These are phyloP conservation scores for Pedionomus torquatus DNA, from an alignment of 2,113 vertebrate genomes.

Conservation along the genomic window DNA sequence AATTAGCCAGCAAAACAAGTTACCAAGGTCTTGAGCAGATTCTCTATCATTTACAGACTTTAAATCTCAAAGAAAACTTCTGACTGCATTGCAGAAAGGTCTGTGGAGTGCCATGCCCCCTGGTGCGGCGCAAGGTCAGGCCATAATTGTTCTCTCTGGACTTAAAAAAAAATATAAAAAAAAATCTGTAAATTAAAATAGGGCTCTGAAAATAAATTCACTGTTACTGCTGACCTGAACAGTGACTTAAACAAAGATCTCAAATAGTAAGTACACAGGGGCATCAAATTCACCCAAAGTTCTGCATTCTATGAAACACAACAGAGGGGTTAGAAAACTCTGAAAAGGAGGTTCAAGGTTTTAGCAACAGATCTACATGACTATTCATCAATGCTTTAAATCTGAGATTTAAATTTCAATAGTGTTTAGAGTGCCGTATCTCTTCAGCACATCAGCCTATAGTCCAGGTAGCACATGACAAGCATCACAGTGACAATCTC, in stretches of 20 bases:
- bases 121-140: neutral
- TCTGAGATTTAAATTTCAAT: neutral
- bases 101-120: accelerated
- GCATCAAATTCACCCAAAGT: neutral
- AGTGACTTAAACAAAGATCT: neutral
- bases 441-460: neutral
- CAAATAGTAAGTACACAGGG: neutral
- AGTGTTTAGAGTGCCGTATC: neutral
- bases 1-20: neutral
- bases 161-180: neutral
- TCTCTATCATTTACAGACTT: neutral
- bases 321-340: neutral
- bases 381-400: neutral
- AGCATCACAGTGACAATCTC: neutral
- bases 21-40: neutral
- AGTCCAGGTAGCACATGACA: neutral
- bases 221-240: neutral
- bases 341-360: neutral
- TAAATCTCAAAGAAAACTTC: neutral
- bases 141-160: neutral
- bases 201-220: neutral
- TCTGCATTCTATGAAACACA: neutral
- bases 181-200: neutral
- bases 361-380: neutral
- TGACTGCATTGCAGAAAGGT: neutral